phyloP scores from a whole-genome alignment of 2,113 vertebrate species.

The Otus sunia region DNA sequence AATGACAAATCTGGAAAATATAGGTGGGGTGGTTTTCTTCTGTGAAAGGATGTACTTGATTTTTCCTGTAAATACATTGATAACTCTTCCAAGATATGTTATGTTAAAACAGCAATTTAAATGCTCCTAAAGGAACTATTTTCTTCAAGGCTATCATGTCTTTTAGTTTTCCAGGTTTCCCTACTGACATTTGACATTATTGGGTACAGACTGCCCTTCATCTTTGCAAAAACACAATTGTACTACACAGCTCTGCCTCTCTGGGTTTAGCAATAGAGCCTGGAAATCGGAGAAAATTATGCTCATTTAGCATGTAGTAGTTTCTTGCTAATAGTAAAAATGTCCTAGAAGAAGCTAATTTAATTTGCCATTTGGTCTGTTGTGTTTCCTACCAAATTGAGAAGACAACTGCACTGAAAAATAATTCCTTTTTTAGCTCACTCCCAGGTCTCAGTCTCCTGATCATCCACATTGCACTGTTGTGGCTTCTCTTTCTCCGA shows the following conservation, averaged over 20 bases:
- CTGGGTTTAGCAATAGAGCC: not conserved
- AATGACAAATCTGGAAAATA: not conserved
- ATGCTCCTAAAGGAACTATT: not conserved
- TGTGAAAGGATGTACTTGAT: not conserved
- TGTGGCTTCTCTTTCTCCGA: not conserved
- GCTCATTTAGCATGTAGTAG: not conserved
- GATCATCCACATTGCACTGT: not conserved
- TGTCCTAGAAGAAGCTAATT: not conserved
- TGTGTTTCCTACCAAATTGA: not conserved
- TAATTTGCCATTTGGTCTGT: not conserved
- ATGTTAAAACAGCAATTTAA: not conserved
- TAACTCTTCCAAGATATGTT: not conserved
- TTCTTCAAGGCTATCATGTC: not conserved
- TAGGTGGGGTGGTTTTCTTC: not conserved
- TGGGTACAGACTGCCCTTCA: not conserved
- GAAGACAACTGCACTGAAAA: not conserved
- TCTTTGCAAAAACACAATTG: not conserved
- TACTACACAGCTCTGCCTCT: not conserved
- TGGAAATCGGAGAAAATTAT: not conserved
- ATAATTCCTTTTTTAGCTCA: not conserved
- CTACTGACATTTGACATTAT: not conserved
- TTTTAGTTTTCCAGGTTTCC: not conserved
- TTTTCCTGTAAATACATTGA: not conserved
- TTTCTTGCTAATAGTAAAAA: not conserved
- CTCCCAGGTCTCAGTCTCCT: not conserved